Percentiles rank a stretch among this genome's conserved stretches.
Evolutionary conservation across 1,140 invertebrate genomes (phyloP).

Genomic region (Papilio xuthus): DNA sequence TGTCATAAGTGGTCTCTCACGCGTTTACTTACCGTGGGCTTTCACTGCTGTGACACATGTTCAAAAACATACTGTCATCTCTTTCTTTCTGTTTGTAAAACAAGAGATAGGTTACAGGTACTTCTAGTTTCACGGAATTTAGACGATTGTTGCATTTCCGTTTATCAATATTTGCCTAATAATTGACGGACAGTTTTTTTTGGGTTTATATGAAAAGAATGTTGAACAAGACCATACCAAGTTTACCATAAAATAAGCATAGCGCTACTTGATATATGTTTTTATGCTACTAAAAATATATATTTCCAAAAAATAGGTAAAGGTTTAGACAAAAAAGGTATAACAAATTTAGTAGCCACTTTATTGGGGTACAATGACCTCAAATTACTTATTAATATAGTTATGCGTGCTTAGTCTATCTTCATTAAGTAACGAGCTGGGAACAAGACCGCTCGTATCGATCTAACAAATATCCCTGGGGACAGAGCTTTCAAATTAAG

Average conservation of each 20-base stretch:
- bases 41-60: background rate
- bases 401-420: constrained; percentile 1
- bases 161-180: background rate
- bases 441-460: background rate
- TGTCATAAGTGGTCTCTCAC: background rate
- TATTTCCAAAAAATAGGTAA: too few species aligned
- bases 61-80: background rate
- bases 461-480: constrained; percentile 16
- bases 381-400: background rate
- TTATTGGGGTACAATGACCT: background rate
- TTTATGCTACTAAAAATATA: too few species aligned
- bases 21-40: background rate
- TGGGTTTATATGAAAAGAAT: background rate
- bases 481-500: constrained; percentile 21
- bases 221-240: background rate
- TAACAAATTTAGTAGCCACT: background rate
- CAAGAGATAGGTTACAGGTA: background rate
- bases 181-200: background rate
- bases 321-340: too few species aligned
- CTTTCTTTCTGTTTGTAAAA: background rate
- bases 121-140: background rate
- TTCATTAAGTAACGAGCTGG: constrained; percentile 5
- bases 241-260: background rate
- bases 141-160: background rate
- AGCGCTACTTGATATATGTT: background rate